These are phyloP conservation scores for Gymnopithys bicolor DNA, from an alignment of 2,797 vertebrate species.

Conservation along the genomic window DNA sequence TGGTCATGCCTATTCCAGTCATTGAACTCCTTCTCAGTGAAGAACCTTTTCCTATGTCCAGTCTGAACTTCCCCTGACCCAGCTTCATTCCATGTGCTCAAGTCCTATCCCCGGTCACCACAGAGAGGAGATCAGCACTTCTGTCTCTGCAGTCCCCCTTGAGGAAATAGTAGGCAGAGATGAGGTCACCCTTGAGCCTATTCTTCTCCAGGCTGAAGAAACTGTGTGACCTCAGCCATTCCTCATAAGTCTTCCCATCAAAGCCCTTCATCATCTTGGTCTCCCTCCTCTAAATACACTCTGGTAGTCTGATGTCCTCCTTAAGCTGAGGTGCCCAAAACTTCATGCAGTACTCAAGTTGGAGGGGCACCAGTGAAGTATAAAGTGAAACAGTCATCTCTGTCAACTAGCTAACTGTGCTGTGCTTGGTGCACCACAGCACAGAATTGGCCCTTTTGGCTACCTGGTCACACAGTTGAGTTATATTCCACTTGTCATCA, in stretches of 20 bases:
- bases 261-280: neutral
- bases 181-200: neutral
- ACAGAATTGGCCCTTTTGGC: neutral
- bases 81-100: neutral
- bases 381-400: neutral
- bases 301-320: neutral
- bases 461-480: neutral
- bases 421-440: neutral
- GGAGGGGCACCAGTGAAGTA: neutral
- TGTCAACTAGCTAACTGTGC: rapidly evolving
- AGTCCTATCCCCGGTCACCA: neutral
- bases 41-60: neutral
- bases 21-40: rapidly evolving
- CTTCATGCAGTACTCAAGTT: neutral
- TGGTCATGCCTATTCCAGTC: neutral
- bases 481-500: neutral
- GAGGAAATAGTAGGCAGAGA: neutral
- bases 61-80: neutral
- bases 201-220: neutral
- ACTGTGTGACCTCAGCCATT: neutral
- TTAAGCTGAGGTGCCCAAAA: neutral
- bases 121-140: neutral
- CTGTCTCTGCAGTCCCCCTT: rapidly evolving
- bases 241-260: neutral
- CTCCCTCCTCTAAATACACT: no score